A percentile compares a stretch with the other conserved stretches of the same genome.
Evolutionary conservation across 2,888 invertebrate species (phyloP).

Genomic region (Patella depressa): DNA sequence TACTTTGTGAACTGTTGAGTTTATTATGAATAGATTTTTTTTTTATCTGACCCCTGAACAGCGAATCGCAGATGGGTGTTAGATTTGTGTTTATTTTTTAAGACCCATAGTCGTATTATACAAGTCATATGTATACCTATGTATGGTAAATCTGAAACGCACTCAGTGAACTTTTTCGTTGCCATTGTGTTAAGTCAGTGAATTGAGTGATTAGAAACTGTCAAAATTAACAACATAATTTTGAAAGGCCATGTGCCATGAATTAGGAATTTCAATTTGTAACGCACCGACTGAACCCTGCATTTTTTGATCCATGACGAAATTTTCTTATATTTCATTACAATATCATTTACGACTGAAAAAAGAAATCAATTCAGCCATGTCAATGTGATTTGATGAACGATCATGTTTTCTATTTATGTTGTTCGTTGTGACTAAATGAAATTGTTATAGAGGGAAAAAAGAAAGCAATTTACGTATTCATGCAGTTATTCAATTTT

Average conservation of each 20-base stretch:
- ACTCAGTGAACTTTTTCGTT: background rate
- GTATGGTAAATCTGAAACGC: background rate
- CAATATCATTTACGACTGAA: background rate
- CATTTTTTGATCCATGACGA: background rate
- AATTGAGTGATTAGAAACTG: constrained; percentile 7
- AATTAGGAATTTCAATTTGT: background rate
- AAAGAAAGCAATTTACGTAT: no score
- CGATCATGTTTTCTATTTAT: no score
- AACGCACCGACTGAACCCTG: background rate
- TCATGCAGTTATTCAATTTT: no score
- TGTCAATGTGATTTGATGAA: background rate
- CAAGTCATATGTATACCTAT: constrained; percentile 4
- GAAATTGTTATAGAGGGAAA: no score
- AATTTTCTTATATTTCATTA: background rate
- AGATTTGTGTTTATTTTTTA: no score
- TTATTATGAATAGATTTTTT: no score
- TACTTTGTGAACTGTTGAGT: no score
- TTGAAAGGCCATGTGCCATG: background rate
- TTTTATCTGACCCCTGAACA: no score
- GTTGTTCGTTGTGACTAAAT: no score
- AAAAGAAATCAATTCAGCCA: constrained; percentile 7
- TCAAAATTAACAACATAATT: constrained; percentile 3
- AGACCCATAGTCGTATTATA: background rate
- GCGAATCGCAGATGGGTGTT: no score
- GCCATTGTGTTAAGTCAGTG: constrained; percentile 7